phyloP scores from a whole-genome alignment of 2,113 vertebrate genomes.

The Etheostoma cragini region DNA sequence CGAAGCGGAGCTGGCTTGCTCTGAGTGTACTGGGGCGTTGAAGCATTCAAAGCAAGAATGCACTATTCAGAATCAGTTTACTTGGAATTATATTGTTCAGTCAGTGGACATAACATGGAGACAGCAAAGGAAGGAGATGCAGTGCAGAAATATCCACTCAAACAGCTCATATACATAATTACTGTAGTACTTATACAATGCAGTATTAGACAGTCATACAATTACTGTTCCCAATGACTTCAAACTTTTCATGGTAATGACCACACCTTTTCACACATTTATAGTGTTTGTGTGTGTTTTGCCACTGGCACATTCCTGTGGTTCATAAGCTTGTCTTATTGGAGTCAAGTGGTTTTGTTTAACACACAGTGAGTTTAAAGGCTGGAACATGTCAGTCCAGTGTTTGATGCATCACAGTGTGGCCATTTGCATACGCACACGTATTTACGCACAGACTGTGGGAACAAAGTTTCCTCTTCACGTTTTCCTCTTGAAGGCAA shows the following conservation, averaged over 20 bases:
- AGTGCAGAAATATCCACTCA: conserved; percentile 7
- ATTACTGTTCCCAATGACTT: neutral
- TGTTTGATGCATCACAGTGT: neutral
- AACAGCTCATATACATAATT: neutral
- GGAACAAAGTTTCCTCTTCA: neutral
- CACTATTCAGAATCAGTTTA: conserved; percentile 60
- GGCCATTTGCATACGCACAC: neutral
- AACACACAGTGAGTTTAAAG: conserved; percentile 19
- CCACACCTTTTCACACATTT: conserved; percentile 29
- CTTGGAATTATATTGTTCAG: conserved; percentile 31
- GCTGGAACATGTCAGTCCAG: neutral
- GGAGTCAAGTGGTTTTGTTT: conserved; percentile 55
- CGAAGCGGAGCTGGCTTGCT: conserved; percentile 14
- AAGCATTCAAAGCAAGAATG: conserved; percentile 57
- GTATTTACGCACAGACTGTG: neutral
- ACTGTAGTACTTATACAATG: neutral
- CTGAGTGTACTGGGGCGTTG: conserved; percentile 13
- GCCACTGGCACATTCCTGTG: conserved; percentile 30
- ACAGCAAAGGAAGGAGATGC: conserved; percentile 17
- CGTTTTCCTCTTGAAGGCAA: conserved; percentile 13
- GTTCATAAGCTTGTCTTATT: conserved; percentile 64
- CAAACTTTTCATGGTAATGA: conserved; percentile 6
- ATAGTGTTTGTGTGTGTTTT: conserved; percentile 1
- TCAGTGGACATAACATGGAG: conserved; percentile 14
- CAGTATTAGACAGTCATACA: neutral